phyloP scores from a whole-genome alignment of 1,140 invertebrate species.

The Ptiloglossa arizonensis region DNA sequence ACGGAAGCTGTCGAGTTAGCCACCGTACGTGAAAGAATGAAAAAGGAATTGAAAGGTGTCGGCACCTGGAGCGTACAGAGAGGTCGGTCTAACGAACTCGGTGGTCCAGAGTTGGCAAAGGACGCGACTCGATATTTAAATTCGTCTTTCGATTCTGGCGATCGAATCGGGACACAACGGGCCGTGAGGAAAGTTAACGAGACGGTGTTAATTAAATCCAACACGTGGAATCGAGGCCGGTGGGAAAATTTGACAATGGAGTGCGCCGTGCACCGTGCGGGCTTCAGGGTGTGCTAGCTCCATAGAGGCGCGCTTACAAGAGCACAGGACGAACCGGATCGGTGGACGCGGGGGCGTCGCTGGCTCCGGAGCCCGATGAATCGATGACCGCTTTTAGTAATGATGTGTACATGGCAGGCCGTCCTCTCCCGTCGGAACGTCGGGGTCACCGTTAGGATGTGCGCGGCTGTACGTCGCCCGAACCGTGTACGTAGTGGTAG shows the following conservation, averaged over 20 bases:
- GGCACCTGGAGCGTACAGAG: no score
- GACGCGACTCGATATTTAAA: constrained; percentile 53
- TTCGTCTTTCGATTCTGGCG: constrained; percentile 50
- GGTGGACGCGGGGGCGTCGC: constrained; percentile 41
- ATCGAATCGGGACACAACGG: constrained; percentile 43
- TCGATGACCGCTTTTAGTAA: constrained; percentile 72
- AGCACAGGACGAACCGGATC: constrained; percentile 38
- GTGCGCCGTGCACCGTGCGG: background rate
- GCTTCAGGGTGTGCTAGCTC: background rate
- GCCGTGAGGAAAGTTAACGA: constrained; percentile 66
- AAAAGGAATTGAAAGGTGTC: no score
- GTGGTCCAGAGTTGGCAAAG: constrained; percentile 9
- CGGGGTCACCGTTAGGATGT: constrained; percentile 55
- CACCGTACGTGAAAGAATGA: no score
- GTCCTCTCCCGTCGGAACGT: constrained; percentile 59
- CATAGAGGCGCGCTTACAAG: constrained; percentile 27
- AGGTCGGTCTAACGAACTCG: constrained; percentile 17
- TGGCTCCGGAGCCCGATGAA: constrained; percentile 63
- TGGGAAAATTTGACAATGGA: constrained; percentile 67
- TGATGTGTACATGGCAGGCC: constrained; percentile 70
- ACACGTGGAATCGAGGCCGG: constrained; percentile 51
- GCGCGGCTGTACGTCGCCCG: constrained; percentile 54
- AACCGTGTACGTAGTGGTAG: constrained; percentile 71
- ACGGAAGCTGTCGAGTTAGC: no score
- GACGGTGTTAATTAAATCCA: constrained; percentile 67